A percentile compares a stretch with the other conserved stretches of the same genome.
These are phyloP conservation scores for Diarsia brunnea DNA, from an alignment of 2,888 invertebrate species.

Conservation along the genomic window DNA sequence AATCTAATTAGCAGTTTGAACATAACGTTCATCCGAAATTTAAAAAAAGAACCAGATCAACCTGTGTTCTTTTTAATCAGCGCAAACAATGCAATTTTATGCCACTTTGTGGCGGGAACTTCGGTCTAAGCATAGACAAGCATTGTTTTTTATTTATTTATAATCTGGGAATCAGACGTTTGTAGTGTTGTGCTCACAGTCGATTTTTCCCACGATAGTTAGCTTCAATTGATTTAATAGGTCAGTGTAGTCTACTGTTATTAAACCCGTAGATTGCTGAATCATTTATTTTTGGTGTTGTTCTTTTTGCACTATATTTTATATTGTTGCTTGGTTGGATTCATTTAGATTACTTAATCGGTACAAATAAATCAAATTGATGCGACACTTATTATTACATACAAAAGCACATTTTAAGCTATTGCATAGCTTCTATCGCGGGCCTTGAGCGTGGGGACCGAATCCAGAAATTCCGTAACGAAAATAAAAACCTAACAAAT, in stretches of 20 bases:
- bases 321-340: no score
- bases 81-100: slow-evolving; percentile 43
- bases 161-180: slow-evolving; percentile 39
- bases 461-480: no score
- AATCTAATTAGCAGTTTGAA: no score
- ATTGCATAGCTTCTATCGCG: no score
- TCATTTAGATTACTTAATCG: no score
- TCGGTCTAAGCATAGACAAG: slow-evolving; percentile 36
- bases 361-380: no score
- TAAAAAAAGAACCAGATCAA: slow-evolving; percentile 22
- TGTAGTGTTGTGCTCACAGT: slow-evolving; percentile 33
- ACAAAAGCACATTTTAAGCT: no score
- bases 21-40: background rate
- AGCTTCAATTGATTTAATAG: slow-evolving; percentile 51
- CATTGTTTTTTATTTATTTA: slow-evolving; percentile 38
- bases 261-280: slow-evolving; percentile 18
- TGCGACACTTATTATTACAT: no score
- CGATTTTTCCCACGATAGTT: slow-evolving; percentile 54
- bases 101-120: slow-evolving; percentile 43
- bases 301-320: background rate
- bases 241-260: slow-evolving; percentile 19
- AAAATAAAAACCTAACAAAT: no score
- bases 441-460: no score
- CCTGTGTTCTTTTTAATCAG: slow-evolving; percentile 25
- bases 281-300: slow-evolving; percentile 19